Percentiles rank a stretch among this genome's conserved stretches.
Conservation (phyloP, 2,113 vertebrate species). For the Melanotaenia duboulayi region DNA sequence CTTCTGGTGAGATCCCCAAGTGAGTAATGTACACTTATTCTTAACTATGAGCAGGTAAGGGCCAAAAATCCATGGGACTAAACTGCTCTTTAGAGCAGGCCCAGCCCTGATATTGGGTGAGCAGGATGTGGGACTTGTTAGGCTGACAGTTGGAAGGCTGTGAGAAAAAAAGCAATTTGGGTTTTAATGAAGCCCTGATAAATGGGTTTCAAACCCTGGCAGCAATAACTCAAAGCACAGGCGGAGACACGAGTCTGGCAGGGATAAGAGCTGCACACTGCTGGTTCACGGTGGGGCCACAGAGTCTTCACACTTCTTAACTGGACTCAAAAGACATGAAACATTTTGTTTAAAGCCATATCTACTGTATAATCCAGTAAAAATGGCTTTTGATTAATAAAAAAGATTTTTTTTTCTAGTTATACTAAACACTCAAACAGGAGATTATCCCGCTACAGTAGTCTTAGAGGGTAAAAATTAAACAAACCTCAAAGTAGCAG, state of each 20-base stretch:
- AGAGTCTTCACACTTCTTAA: slow-evolving; percentile 22
- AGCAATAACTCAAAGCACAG: slow-evolving; percentile 72
- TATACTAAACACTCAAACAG: not conserved
- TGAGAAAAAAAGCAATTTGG: slow-evolving; percentile 70
- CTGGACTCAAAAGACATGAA: slow-evolving; percentile 14
- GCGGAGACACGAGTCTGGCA: slow-evolving; percentile 59
- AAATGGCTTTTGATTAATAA: not conserved
- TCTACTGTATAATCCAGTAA: slow-evolving; percentile 8
- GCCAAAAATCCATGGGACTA: slow-evolving; percentile 20
- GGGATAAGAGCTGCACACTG: slow-evolving; percentile 48
- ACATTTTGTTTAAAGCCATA: slow-evolving; percentile 22
- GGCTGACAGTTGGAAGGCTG: slow-evolving; percentile 50
- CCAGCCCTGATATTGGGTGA: slow-evolving; percentile 38
- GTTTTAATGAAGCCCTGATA: slow-evolving; percentile 77
- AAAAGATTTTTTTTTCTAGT: not conserved
- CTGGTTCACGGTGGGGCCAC: slow-evolving; percentile 61
- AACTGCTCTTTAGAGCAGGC: slow-evolving; percentile 49
- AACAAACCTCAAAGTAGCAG: not conserved
- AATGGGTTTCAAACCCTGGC: slow-evolving; percentile 61
- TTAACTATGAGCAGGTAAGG: slow-evolving; percentile 31
- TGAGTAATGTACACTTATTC: slow-evolving; percentile 60
- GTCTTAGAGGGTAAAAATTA: not conserved
- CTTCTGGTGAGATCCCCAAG: slow-evolving; percentile 44
- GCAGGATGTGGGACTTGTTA: slow-evolving; percentile 59
- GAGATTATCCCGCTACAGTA: not conserved